Evolutionary conservation across 2,797 vertebrate genomes (phyloP).

Genomic region (Phalanger gymnotis): DNA sequence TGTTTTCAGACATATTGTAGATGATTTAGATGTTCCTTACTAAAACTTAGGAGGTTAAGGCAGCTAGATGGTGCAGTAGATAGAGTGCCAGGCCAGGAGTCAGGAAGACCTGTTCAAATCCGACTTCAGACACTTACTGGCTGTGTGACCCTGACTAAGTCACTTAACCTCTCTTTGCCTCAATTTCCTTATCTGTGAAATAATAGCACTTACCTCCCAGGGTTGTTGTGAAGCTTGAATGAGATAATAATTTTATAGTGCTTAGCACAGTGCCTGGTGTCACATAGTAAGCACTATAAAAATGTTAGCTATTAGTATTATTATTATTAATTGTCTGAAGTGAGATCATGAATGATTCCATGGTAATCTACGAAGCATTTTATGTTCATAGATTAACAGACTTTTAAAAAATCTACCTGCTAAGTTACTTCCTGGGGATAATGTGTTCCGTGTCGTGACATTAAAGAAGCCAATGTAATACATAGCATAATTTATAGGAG

Average conservation of each 20-base stretch:
- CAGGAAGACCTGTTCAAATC: background rate
- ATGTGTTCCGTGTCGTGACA: background rate
- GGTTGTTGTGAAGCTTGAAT: background rate
- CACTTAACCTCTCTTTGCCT: background rate
- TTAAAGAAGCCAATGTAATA: background rate
- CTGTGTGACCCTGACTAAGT: background rate
- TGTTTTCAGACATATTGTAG: background rate
- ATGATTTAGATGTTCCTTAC: background rate
- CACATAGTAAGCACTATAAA: background rate
- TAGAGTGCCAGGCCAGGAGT: background rate
- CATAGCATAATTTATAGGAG: constrained; percentile 22
- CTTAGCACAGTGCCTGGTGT: background rate
- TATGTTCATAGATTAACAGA: background rate
- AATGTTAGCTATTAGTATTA: background rate
- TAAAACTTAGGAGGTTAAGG: background rate
- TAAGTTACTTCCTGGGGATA: background rate
- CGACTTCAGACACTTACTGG: background rate
- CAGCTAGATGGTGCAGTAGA: background rate
- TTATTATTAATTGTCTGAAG: background rate
- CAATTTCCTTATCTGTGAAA: background rate
- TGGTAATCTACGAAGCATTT: background rate
- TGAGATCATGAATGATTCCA: background rate
- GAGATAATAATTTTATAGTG: background rate
- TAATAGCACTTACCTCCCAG: background rate
- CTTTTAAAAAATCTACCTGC: background rate